Evolutionary conservation across 2,888 invertebrate species (phyloP).

Genomic region (Clunio marinus): DNA sequence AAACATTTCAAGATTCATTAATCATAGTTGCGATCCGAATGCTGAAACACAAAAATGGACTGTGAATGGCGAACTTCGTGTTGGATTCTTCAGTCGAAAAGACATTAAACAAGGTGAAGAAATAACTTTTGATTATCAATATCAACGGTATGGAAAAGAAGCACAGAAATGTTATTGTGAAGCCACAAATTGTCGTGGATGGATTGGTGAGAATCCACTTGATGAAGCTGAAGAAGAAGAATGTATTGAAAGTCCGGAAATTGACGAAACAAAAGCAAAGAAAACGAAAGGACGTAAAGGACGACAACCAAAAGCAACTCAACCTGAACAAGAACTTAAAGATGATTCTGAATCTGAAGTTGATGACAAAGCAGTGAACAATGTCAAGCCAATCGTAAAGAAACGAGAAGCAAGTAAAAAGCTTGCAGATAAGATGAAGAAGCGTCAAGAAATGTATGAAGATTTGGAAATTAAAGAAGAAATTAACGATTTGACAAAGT

Average conservation of each 20-base stretch:
- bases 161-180: slow-evolving; percentile 96
- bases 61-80: slow-evolving; percentile 84
- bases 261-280: slow-evolving; percentile 39
- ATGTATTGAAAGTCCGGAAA: slow-evolving; percentile 42
- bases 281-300: slow-evolving; percentile 40
- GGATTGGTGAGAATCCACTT: slow-evolving; percentile 88
- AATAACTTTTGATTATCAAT: slow-evolving; percentile 98
- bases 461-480: slow-evolving; percentile 78
- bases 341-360: slow-evolving; percentile 45
- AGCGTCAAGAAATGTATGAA: slow-evolving; percentile 55
- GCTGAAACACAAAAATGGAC: slow-evolving; percentile 98
- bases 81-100: slow-evolving; percentile 92
- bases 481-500: slow-evolving; percentile 69
- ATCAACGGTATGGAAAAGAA: slow-evolving; percentile 95
- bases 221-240: slow-evolving; percentile 55
- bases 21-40: slow-evolving; percentile 98
- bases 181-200: slow-evolving; percentile 83
- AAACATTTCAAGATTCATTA: slow-evolving; percentile 94
- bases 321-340: slow-evolving; percentile 41
- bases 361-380: slow-evolving; percentile 27
- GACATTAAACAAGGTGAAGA: slow-evolving; percentile 84
- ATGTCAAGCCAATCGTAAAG: slow-evolving; percentile 45
- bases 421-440: slow-evolving; percentile 46
- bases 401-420: slow-evolving; percentile 44
- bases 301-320: slow-evolving; percentile 28